These are phyloP conservation scores for Lagopus leucura DNA, from an alignment of 2,113 vertebrate genomes.

Conservation along the genomic window DNA sequence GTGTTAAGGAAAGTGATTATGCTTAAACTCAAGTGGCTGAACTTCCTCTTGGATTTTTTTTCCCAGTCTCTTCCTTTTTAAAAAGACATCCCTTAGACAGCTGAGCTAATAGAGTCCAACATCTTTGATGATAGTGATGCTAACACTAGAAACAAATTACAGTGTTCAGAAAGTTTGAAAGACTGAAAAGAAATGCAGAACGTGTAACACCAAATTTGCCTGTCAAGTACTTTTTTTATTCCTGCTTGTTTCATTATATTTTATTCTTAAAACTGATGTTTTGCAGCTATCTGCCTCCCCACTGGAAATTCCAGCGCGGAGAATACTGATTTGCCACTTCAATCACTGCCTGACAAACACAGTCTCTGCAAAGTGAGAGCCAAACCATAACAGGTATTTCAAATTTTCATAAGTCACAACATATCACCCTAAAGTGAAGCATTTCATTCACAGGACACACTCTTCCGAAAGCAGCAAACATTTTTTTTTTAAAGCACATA, in stretches of 20 bases:
- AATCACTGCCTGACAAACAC: slow-evolving; percentile 76
- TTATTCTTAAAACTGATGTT: slow-evolving; percentile 81
- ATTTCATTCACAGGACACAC: slow-evolving; percentile 72
- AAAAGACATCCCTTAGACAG: slow-evolving; percentile 68
- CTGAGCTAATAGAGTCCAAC: slow-evolving; percentile 78
- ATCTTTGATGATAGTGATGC: slow-evolving; percentile 77
- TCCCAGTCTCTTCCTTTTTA: slow-evolving; percentile 49
- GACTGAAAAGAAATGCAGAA: slow-evolving; percentile 79
- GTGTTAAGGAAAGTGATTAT: slow-evolving; percentile 35
- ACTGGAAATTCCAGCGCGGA: slow-evolving; percentile 73
- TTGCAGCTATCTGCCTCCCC: slow-evolving; percentile 74
- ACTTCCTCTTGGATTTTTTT: slow-evolving; percentile 24
- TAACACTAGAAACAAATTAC: slow-evolving; percentile 80
- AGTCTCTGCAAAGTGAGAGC: slow-evolving; percentile 70
- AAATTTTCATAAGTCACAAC: slow-evolving; percentile 82
- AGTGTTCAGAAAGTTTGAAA: slow-evolving; percentile 83
- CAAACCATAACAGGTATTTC: slow-evolving; percentile 81
- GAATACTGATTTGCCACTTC: slow-evolving; percentile 79
- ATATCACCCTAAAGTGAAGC: slow-evolving; percentile 75
- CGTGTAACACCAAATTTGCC: slow-evolving; percentile 81
- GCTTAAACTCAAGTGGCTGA: slow-evolving; percentile 59
- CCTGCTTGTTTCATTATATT: slow-evolving; percentile 80
- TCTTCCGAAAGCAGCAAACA: slow-evolving; percentile 72
- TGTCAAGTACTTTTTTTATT: slow-evolving; percentile 81
- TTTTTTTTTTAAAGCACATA: background rate